Evolutionary conservation across 1,140 invertebrate genomes (phyloP), one percentile per base, ranked within the genome.

Genomic region (Doryteuthis pealeii): DNA sequence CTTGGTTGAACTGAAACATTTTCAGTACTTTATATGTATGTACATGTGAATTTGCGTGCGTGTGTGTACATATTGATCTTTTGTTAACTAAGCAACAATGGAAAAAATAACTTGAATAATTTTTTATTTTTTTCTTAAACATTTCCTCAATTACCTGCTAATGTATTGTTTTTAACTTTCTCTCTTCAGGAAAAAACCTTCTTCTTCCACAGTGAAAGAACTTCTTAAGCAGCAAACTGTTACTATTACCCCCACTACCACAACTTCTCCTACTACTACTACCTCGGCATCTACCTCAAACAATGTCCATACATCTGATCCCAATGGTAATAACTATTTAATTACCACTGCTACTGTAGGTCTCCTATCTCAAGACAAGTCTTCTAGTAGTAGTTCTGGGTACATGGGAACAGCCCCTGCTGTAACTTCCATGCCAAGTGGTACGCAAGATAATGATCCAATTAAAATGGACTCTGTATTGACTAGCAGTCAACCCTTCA

Each of bases 121-220:
- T n/a, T n/a, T n/a, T n/a, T n/a, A n/a, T n/a, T n/a, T n/a, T n/a
- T n/a, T n/a, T n/a, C n/a, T n/a, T n/a, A n/a, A n/a, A n/a, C n/a
- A n/a, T n/a, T n/a, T n/a, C n/a, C n/a, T n/a, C n/a, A n/a, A n/a
- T n/a, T n/a, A n/a, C n/a, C n/a, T n/a, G n/a, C n/a, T n/a, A n/a
- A n/a, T n/a, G n/a, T n/a, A n/a, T 40, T 40, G 10, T 40, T 40
- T 40, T 40, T 40, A 5, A 40, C 3, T 40, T 40, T 40, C 3
- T 40, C 10, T 40, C 10, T 54, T 45, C 43, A 80, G 76, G 66
- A 86, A 82, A 84, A 86, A 72, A 87, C 88, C 12, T 83, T 88
- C 73, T 30, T 88, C 73, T 31, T 88, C 54, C 87, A 89, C 83
- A 85, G 87, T 75, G 85, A 89, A 72, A 86, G 89, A 73, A 78